Base-by-base conservation (phyloP, 23 tunicate species). In the Styela plicata region DNA sequence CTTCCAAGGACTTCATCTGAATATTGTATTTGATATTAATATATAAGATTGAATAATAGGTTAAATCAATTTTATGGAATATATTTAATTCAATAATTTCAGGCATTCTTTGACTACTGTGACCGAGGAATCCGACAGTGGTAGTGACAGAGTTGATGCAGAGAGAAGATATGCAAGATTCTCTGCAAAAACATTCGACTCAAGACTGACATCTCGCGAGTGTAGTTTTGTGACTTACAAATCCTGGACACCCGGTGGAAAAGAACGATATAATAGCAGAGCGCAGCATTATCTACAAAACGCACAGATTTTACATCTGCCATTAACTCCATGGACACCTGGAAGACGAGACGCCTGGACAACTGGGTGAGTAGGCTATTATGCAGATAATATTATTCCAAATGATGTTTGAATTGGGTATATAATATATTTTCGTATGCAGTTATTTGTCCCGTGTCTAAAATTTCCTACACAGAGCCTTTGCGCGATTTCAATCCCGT, bases 101-200 rank as follows among this genome's bases (percentile, higher is more conserved):
- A 76, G 81, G 26, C 81, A 76, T 53, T 76, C 81, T 3, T 65
- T 76, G 21, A 76, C 81, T 19, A 76, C 81, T 18, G 81, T 76
- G 22, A 76, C 66, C 27, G 81, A 76, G 81, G 81, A 76, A 44
- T 76, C 81, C 26, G 64, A 76, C 31, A 53, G 66, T 57, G 22
- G 81, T 53, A 26, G 37, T 44, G 33, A 52, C 7, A 65, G 10
- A 0, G 64, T 7, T 13, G 64, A 44, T 21, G 34, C 3, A 34
- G 36, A 34, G 17, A 27, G 64, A 23, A 24, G 81, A 36, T 76
- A 76, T 29, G 81, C 81, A 25, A 76, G 66, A 76, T 76, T 44
- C 27, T 76, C 81, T 7, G 81, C 81, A 5, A 25, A 29, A 53
- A 76, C 81, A 1, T 76, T 76, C 31, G 81, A 76, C 37, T 76